Conservation (phyloP, 2,797 vertebrate genomes). For the Protosalanx chinensis region DNA sequence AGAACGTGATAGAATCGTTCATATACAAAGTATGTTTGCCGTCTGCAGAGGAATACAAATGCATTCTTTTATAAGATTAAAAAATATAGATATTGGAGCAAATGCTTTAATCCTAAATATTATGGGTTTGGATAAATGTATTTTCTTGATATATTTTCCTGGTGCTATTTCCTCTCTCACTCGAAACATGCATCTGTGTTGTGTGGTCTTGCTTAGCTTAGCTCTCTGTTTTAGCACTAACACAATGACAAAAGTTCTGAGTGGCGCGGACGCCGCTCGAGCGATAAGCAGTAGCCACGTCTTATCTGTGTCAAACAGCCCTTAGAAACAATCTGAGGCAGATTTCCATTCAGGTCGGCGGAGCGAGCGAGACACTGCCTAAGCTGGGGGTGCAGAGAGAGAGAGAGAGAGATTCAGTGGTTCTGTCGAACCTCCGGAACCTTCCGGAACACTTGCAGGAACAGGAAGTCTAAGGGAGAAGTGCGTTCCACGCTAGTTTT, state of each 20-base stretch:
- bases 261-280: background rate
- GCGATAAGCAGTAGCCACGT: constrained; percentile 6
- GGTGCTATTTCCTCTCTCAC: too few species aligned
- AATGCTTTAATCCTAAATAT: too few species aligned
- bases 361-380: background rate
- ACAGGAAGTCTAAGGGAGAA: background rate
- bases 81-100: too few species aligned
- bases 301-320: constrained; percentile 11
- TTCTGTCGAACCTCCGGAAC: background rate
- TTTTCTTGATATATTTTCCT: too few species aligned
- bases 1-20: background rate
- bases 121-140: too few species aligned
- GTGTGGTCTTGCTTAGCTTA: background rate
- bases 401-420: background rate
- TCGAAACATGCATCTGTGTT: too few species aligned
- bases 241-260: constrained; percentile 4
- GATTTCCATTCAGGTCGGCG: background rate
- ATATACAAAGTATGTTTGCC: background rate
- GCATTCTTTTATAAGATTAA: background rate
- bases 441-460: background rate
- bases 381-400: background rate
- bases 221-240: background rate
- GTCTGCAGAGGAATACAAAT: background rate
- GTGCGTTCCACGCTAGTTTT: too few species aligned
- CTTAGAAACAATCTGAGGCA: background rate